A percentile compares a stretch with the other conserved stretches of the same genome.
These are phyloP conservation scores for Eueremaeus valkanovi DNA, from an alignment of 2,888 invertebrate species.

Conservation along the genomic window DNA sequence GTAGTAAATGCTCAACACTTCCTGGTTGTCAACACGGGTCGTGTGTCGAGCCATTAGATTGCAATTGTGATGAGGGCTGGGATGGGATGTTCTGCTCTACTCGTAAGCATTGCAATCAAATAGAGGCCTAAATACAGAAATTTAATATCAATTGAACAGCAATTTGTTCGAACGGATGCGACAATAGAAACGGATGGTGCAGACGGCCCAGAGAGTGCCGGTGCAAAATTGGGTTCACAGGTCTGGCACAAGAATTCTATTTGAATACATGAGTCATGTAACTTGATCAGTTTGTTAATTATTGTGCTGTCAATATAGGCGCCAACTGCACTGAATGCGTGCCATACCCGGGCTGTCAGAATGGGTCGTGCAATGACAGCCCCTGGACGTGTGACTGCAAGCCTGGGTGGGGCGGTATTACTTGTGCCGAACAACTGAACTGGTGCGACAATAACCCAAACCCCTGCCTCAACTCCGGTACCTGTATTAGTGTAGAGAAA, in stretches of 20 bases:
- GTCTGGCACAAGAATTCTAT: not conserved
- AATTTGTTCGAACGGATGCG: constrained; percentile 75
- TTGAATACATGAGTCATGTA: too few relatives aligned
- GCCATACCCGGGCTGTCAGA: constrained; percentile 80
- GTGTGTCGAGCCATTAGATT: constrained; percentile 83
- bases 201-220: constrained; percentile 69
- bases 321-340: constrained; percentile 63
- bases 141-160: constrained; percentile 58
- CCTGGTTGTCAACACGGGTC: constrained; percentile 88
- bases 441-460: constrained; percentile 39
- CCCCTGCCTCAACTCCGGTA: constrained; percentile 40
- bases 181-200: constrained; percentile 78
- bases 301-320: constrained; percentile 51
- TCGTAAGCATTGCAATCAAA: constrained; percentile 61
- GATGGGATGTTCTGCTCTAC: constrained; percentile 68
- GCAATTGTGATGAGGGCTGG: constrained; percentile 82
- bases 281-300: not conserved
- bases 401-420: constrained; percentile 82
- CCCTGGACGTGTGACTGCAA: constrained; percentile 89
- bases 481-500: constrained; percentile 39
- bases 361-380: constrained; percentile 67
- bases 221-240: constrained; percentile 87
- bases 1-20: constrained; percentile 77
- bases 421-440: constrained; percentile 58
- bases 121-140: not conserved